Conservation (phyloP, 2,888 invertebrate species). For the Acleris emargana region DNA sequence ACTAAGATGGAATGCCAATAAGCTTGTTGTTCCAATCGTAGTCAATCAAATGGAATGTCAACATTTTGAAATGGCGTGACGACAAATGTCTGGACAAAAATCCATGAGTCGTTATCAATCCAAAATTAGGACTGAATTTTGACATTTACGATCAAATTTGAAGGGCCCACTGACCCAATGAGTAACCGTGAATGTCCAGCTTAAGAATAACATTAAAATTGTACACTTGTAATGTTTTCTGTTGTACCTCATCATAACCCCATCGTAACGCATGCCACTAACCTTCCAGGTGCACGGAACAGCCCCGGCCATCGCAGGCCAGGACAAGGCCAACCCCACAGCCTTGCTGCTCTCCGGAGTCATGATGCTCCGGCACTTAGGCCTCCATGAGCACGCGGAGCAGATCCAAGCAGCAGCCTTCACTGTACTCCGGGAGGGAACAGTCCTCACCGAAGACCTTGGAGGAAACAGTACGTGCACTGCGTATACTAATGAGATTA, state of each 20-base stretch:
- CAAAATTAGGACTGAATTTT: too few species aligned
- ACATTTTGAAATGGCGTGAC: too few species aligned
- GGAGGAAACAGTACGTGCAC: slow-evolving; percentile 97
- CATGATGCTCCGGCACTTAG: slow-evolving; percentile 99
- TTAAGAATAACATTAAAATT: too few species aligned
- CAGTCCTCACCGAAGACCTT: slow-evolving; percentile 94
- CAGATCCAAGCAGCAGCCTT: slow-evolving; percentile 93
- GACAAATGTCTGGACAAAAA: too few species aligned
- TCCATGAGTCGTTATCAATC: too few species aligned
- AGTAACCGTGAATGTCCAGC: too few species aligned
- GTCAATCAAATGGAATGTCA: too few species aligned
- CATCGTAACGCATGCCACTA: slow-evolving; percentile 23
- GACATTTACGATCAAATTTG: too few species aligned
- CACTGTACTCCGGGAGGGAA: slow-evolving; percentile 92
- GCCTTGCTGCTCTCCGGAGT: slow-evolving; percentile 97
- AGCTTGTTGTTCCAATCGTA: too few species aligned
- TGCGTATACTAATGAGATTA: slow-evolving; percentile 96
- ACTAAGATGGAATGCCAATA: too few species aligned
- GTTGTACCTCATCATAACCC: not conserved
- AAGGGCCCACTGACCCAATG: too few species aligned
- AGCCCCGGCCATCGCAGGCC: slow-evolving; percentile 97
- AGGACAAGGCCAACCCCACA: slow-evolving; percentile 99
- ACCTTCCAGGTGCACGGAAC: slow-evolving; percentile 94
- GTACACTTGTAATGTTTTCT: too few species aligned
- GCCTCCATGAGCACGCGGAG: slow-evolving; percentile 87